Base-by-base conservation (phyloP, 92 coral and sea anemone genomes). In the Zoanthus sansibaricus region DNA sequence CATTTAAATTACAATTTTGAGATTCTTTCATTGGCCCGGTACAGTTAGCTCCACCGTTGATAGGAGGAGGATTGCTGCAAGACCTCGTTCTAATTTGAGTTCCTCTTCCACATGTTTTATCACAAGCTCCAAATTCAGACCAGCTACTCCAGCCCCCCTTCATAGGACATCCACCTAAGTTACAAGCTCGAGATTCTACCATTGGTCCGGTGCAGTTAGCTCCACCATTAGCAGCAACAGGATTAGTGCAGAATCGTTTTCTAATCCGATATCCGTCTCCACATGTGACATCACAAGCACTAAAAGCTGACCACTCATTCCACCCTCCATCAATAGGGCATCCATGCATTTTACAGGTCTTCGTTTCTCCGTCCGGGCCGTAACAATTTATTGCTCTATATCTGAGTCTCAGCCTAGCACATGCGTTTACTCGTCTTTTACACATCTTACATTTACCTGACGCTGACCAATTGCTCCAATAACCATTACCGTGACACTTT, bases 81-180 rank as follows among this genome's bases (percentile, higher is more conserved):
- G 79, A n/a, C 47, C 79, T 48, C 47, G 7, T 21, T 18, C 79
- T 75, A 48, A 59, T 31, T 51, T 88, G 93, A 30, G 42, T 33
- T 7, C 93, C 93, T 25, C 79, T 69, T 30, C 89, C 91, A 42
- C 94, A 88, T 0, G 89, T 56, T 13, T 30, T 55, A 18, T 83
- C 79, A 56, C 92, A 88, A 56, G 77, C 83, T 7, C 76, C 78
- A 88, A 88, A 91, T 3, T 11, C 4, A 6, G 85, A 87, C 91
- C 93, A 90, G 1, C 6, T 9, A 13, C 58, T 45, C 79, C 79
- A 75, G 47, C 33, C 15, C 1, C 79, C 79, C 48, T 75, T 25
- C 9, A 75, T 58, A 62, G 73, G 84, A 44, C 71, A 62, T 18
- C 6, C 30, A 2, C 18, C 44, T 3, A 14, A 18, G 72, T 47